phyloP scores from a whole-genome alignment of 2,888 invertebrate species.

The Xestia c-nigrum region DNA sequence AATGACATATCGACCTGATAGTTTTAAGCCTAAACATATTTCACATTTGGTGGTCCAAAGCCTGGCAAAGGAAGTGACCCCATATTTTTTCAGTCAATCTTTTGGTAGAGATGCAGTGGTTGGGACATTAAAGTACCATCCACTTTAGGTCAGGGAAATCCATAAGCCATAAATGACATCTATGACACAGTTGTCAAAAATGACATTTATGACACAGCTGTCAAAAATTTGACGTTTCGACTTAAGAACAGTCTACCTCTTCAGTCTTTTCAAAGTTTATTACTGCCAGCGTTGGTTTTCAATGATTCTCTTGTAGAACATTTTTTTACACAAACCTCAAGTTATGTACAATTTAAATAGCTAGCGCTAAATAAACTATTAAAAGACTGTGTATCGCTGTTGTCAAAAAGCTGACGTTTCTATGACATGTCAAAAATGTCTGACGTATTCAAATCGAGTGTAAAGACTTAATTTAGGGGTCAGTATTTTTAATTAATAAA shows the following conservation, averaged over 20 bases:
- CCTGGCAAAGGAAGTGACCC: not conserved
- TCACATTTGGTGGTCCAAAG: not conserved
- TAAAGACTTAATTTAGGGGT: not conserved
- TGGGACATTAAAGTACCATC: not conserved
- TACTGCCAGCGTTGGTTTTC: not conserved
- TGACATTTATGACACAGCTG: not conserved
- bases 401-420: not conserved
- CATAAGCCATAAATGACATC: not conserved
- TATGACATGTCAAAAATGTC: not conserved
- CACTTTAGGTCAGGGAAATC: not conserved
- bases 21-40: not conserved
- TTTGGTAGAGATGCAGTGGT: not conserved
- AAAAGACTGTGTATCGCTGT: not conserved
- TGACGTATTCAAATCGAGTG: not conserved
- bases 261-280: not conserved
- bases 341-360: not conserved
- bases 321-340: not conserved
- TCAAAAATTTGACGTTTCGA: not conserved
- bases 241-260: not conserved
- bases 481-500: not conserved
- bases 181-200: slow-evolving; percentile 1
- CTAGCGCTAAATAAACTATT: not conserved
- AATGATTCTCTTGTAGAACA: not conserved
- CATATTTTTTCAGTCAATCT: not conserved
- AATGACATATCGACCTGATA: not conserved